Base-by-base conservation (phyloP, 1,140 invertebrate genomes). In the Kradibia gibbosae region DNA sequence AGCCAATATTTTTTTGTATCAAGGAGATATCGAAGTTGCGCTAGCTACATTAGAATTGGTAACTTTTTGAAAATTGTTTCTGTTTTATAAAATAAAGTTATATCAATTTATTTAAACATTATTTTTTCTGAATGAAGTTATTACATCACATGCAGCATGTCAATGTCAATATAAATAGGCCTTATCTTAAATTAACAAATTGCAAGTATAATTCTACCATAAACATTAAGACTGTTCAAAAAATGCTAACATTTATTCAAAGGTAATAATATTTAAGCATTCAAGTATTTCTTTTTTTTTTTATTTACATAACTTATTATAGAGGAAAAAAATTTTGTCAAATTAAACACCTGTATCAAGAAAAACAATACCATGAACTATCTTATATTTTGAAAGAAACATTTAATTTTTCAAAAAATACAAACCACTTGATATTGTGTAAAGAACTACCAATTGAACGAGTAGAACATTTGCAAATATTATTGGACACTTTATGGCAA, bases 401-500 rank as follows among this genome's bases (percentile, higher is more conserved):
- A 7, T 93, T 94, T 85, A 92, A 93, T 79, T 91, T 89, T 81
- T 86, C 88, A 5, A 91, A 89, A 82, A 87, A 91, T 71, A 84
- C 85, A 48, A 87, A 88, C 80, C 85, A 88, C 45, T 83, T 88
- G 28, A 72, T 87, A 20, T 85, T 86, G 0, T 84, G 83, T 8
- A 86, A 85, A 25, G 88, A 89, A 81, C 84, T 89, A 13, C 87
- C 91, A 17, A 86, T 91, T 3, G 92, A 93, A 82, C 89, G 94
- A 36, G 91, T 91, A 53, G 88, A 92, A 50, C 94, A 95, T 85
- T 86, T 94, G 13, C 85, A 91, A 34, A 90, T 96, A 82, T 91
- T 97, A 70, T 90, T 96, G 74, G 94, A 97, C 82, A 93, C 94
- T n/a, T 91, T 96, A 22, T 95, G 94, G 93, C 90, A 93, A 36